phyloP scores from a whole-genome alignment of 2,113 vertebrate genomes.

The Eolophus roseicapilla region DNA sequence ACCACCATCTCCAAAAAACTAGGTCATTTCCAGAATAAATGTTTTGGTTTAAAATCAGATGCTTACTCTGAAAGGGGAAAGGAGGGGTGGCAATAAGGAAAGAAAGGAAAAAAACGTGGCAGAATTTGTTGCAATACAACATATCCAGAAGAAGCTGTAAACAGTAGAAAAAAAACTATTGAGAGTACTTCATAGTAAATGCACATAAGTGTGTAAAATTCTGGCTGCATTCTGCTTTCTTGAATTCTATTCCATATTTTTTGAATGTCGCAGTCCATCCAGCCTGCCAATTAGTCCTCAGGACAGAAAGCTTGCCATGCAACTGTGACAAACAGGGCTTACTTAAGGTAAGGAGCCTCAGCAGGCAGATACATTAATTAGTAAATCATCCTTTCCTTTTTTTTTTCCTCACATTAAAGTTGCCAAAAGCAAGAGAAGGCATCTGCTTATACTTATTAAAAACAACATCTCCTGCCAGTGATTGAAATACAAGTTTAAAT shows the following conservation, averaged over 20 bases:
- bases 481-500: not conserved
- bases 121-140: not conserved
- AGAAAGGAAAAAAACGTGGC: not conserved
- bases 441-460: constrained; percentile 25
- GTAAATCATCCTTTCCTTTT: not conserved
- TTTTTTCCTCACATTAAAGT: not conserved
- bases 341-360: constrained; percentile 8
- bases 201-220: not conserved
- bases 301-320: not conserved
- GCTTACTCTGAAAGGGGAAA: not conserved
- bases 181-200: not conserved
- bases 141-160: not conserved
- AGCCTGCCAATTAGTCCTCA: constrained; percentile 34
- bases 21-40: not conserved
- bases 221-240: not conserved
- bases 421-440: constrained; percentile 30
- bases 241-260: not conserved
- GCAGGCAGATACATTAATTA: constrained; percentile 34
- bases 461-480: not conserved
- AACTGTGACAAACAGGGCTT: not conserved
- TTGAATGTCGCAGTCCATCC: not conserved
- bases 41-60: not conserved
- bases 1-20: not conserved
- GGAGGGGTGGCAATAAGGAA: not conserved
- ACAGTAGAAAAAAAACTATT: not conserved